Percentiles rank a stretch among this genome's conserved stretches.
These are phyloP conservation scores for Streptopelia turtur DNA, from an alignment of 2,797 vertebrate genomes.

Conservation along the genomic window DNA sequence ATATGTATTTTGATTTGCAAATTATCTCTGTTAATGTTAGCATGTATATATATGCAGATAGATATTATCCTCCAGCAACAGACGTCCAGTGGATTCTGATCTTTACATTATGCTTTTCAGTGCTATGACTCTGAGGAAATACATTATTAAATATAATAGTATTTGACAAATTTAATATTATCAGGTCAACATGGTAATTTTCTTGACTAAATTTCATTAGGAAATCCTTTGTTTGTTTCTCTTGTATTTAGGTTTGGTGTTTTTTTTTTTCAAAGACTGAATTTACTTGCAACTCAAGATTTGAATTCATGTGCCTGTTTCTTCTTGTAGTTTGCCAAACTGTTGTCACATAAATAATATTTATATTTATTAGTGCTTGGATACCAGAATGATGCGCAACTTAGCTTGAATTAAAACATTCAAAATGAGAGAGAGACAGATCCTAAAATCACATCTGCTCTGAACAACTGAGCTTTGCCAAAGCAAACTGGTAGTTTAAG, in stretches of 20 bases:
- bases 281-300: neutral
- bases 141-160: neutral
- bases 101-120: neutral
- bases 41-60: neutral
- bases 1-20: neutral
- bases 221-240: neutral
- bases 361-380: neutral
- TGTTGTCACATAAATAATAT: constrained; percentile 1
- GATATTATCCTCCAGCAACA: neutral
- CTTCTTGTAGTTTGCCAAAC: neutral
- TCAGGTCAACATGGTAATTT: neutral
- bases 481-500: neutral
- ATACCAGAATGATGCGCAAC: neutral
- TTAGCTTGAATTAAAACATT: neutral
- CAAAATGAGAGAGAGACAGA: neutral
- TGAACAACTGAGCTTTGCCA: neutral
- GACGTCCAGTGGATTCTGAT: neutral
- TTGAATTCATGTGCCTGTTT: neutral
- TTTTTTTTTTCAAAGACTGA: neutral
- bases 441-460: neutral
- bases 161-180: constrained; percentile 18
- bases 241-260: neutral
- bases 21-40: neutral
- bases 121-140: neutral
- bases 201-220: constrained; percentile 12